Evolutionary conservation across 2,888 invertebrate genomes (phyloP), one percentile per base, ranked within the genome.

Genomic region (Xanthostigma xanthostigma): DNA sequence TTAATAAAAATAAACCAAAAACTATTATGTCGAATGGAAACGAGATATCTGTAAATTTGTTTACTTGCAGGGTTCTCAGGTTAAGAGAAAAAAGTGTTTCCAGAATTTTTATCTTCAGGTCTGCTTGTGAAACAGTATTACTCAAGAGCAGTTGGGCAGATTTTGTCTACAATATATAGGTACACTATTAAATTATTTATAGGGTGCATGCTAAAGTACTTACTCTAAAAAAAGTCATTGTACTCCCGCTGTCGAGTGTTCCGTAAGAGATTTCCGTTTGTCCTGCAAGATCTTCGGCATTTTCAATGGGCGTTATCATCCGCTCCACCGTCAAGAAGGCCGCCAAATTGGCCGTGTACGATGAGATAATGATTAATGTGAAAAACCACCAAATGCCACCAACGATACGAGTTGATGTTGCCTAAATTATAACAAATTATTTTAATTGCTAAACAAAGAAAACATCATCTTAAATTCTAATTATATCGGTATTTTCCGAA

Each of bases 301-400:
- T 83, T 63, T 90, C 82, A 48, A 91, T 90, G 0, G 89, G 88
- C 35, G 88, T 85, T 44, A 83, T 84, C 86, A 89, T 87, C 48
- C 89, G 70, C 62, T 91, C 90, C 0, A 92, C 90, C 0, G 92
- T 93, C 27, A 92, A 70, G 65, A 92, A 93, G 17, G 92, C 92
- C 0, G 92, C 92, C 57, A 93, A 70, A 66, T 93, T 92, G 10
- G 92, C 92, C 2, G 91, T 92, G 66, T 92, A 92, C 3, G 91
- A 91, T 1, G 89, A 86, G 55, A 91, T 87, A 56, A 92, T 88
- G 57, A 92, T 90, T 34, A 92, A 70, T 0, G 89, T 90, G 66
- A 92, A 91, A 64, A 92, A 91, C 87, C 91, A 92, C 91, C 92
- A 93, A 57, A 83, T 80, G 8, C 81, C 87, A 43, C 88, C 86